These are phyloP conservation scores for Illadopsis cleaveri DNA, from an alignment of 2,113 vertebrate species.

Conservation along the genomic window DNA sequence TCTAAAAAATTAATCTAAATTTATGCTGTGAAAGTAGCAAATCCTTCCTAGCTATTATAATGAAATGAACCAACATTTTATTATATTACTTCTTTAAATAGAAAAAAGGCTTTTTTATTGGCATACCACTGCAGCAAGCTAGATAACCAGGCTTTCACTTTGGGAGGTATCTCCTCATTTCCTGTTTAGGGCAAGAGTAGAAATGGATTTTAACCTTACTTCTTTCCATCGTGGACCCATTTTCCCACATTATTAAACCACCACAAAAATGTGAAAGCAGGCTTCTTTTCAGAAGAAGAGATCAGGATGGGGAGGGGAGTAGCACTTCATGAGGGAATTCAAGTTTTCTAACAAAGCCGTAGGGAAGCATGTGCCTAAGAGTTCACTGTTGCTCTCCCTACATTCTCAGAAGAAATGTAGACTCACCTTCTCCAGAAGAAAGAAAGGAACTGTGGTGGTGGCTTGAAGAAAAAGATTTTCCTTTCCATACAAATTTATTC, in stretches of 20 bases:
- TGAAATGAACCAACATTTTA: constrained; percentile 58
- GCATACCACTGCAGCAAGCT: background rate
- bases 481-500: background rate
- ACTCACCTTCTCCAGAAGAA: background rate
- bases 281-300: background rate
- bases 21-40: constrained; percentile 64
- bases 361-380: background rate
- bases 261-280: background rate
- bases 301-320: background rate
- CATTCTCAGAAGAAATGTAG: background rate
- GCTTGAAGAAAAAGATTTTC: background rate
- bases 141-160: constrained; percentile 24
- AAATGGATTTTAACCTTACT: constrained; percentile 7
- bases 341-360: background rate
- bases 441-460: background rate
- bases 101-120: constrained; percentile 40
- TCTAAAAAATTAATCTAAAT: constrained; percentile 70
- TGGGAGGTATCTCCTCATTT: constrained; percentile 31
- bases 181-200: background rate
- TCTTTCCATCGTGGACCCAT: background rate
- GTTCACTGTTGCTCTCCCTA: background rate
- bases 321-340: background rate
- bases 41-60: constrained; percentile 65
- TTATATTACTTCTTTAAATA: constrained; percentile 66
- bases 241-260: background rate